Evolutionary conservation across 2,797 vertebrate genomes (phyloP).

Genomic region (Australoheros facetus): DNA sequence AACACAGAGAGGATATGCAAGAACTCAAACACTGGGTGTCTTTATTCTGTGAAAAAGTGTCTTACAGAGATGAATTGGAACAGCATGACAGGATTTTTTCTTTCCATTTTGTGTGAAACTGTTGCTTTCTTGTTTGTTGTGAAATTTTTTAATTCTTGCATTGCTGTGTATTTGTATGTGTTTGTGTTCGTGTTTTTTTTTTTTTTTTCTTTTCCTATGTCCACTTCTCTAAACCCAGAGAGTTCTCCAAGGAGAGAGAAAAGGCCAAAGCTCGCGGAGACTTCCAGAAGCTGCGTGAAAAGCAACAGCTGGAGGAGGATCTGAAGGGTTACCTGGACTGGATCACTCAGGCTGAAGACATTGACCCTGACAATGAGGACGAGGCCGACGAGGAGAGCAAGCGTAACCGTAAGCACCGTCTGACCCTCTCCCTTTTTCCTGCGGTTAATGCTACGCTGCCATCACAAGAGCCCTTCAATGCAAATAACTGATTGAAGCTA

Average conservation of each 20-base stretch:
- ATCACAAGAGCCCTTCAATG: neutral
- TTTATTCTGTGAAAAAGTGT: neutral
- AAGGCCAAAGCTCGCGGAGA: slow-evolving; percentile 98
- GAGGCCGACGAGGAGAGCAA: slow-evolving; percentile 93
- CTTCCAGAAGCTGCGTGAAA: slow-evolving; percentile 98
- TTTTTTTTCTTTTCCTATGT: slow-evolving; percentile 47
- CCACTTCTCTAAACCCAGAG: slow-evolving; percentile 82
- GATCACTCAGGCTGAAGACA: slow-evolving; percentile 99
- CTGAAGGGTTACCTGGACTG: slow-evolving; percentile 98
- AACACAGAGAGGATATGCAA: neutral
- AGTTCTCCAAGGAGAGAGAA: slow-evolving; percentile 99
- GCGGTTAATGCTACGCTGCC: neutral
- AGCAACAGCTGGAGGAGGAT: slow-evolving; percentile 98
- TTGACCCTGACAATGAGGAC: slow-evolving; percentile 97
- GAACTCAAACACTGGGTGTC: neutral
- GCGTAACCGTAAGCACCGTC: slow-evolving; percentile 87
- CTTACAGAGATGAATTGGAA: neutral
- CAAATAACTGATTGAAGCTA: slow-evolving; percentile 6
- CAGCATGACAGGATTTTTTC: neutral
- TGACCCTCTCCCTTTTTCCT: neutral
- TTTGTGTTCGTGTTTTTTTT: too few species aligned
- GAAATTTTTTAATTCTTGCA: slow-evolving; percentile 55
- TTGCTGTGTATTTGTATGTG: slow-evolving; percentile 63
- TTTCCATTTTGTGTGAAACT: slow-evolving; percentile 8
- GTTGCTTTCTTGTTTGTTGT: slow-evolving; percentile 31